Conservation (phyloP, 2,797 vertebrate genomes). For the Cyprinodon diabolis region DNA sequence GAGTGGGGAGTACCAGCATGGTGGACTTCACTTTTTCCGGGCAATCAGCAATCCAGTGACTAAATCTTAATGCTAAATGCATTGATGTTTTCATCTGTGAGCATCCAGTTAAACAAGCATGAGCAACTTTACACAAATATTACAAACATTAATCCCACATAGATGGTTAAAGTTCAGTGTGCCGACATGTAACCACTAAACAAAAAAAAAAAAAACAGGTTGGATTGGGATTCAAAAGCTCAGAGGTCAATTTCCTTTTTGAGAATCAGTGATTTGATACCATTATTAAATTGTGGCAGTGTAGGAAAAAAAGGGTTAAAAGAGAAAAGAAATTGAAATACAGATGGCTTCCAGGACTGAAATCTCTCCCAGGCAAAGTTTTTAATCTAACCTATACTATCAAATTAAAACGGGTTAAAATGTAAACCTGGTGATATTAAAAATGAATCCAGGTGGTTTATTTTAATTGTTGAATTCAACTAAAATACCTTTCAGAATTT, state of each 20-base stretch:
- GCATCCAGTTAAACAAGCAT: neutral
- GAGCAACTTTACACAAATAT: neutral
- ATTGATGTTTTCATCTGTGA: neutral
- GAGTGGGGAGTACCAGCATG: too few species aligned
- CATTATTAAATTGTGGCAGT: conserved; percentile 75
- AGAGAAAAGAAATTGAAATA: conserved; percentile 69
- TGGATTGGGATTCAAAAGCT: conserved; percentile 13
- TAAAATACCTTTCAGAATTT: neutral
- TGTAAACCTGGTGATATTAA: neutral
- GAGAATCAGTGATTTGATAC: conserved; percentile 49
- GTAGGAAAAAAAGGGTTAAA: conserved; percentile 41
- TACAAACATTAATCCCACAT: neutral
- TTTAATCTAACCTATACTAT: neutral
- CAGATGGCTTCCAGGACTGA: conserved; percentile 85
- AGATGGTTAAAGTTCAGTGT: conserved; percentile 52
- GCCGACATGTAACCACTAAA: conserved; percentile 54
- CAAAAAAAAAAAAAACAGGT: conserved; percentile 38
- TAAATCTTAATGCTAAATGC: neutral
- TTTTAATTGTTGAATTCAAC: neutral
- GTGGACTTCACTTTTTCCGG: too few species aligned
- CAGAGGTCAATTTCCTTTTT: conserved; percentile 42
- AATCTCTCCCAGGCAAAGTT: conserved; percentile 47
- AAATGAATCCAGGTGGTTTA: neutral
- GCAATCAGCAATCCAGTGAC: too few species aligned
- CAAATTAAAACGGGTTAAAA: neutral